These are phyloP conservation scores for Bufo gargarizans DNA, from an alignment of 2,113 vertebrate species.

Conservation along the genomic window DNA sequence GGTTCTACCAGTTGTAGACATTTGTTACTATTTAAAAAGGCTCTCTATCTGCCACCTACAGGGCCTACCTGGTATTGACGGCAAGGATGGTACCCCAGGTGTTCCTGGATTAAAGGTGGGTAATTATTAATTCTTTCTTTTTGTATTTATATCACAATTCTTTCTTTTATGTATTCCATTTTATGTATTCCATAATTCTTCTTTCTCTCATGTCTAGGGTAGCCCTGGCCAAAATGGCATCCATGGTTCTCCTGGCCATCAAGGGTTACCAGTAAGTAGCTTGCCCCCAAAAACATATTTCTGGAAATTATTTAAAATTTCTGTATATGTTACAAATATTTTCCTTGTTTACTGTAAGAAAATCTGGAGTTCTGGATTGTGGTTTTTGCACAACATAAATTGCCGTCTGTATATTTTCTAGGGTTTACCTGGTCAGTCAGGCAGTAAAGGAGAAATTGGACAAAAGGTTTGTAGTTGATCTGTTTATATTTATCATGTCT, in stretches of 20 bases:
- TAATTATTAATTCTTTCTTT: neutral
- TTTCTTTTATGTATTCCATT: neutral
- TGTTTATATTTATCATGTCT: neutral
- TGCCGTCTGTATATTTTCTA: slow-evolving; percentile 64
- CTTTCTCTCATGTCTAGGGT: slow-evolving; percentile 74
- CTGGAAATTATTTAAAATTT: no score
- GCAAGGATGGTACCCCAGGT: slow-evolving; percentile 92
- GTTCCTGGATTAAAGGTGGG: slow-evolving; percentile 90
- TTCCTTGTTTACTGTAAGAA: neutral
- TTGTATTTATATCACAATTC: neutral
- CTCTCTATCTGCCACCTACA: slow-evolving; percentile 63
- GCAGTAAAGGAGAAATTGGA: slow-evolving; percentile 86
- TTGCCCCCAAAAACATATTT: no score
- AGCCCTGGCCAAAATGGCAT: slow-evolving; percentile 78
- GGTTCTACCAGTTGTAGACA: no score
- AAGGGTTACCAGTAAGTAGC: slow-evolving; percentile 88
- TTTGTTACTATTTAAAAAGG: neutral
- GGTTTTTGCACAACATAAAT: neutral
- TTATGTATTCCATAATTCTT: neutral
- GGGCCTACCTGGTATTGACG: slow-evolving; percentile 96
- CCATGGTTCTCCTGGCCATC: slow-evolving; percentile 83
- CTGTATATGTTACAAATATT: neutral
- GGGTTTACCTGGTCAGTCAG: slow-evolving; percentile 91
- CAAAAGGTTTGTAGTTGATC: slow-evolving; percentile 74
- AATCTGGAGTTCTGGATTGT: neutral